phyloP scores from a whole-genome alignment of 2,888 invertebrate species.

The Agonum fuliginosum region DNA sequence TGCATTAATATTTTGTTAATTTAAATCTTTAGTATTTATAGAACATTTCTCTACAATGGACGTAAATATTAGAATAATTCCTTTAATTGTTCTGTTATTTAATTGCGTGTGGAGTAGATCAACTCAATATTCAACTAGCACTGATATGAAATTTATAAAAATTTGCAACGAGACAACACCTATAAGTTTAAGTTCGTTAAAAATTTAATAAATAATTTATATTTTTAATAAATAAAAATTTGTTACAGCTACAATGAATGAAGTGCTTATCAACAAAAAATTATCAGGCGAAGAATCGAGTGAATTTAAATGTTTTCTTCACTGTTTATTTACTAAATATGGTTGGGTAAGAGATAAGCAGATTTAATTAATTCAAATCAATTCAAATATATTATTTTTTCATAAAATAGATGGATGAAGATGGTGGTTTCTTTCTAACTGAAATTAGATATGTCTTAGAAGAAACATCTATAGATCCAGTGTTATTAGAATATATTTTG shows the following conservation, averaged over 20 bases:
- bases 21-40: conserved; percentile 9
- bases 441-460: conserved; percentile 68
- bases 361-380: too few relatives aligned
- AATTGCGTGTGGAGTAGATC: conserved; percentile 13
- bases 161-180: conserved; percentile 70
- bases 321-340: conserved; percentile 70
- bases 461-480: conserved; percentile 66
- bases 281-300: conserved; percentile 65
- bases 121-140: conserved; percentile 57
- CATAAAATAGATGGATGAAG: conserved; percentile 68
- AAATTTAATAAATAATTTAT: neutral
- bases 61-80: neutral
- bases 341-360: conserved; percentile 66
- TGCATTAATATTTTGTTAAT: neutral
- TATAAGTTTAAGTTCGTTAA: conserved; percentile 68
- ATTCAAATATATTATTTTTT: conserved; percentile 8
- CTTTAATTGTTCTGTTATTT: neutral
- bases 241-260: conserved; percentile 69
- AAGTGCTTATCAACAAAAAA: conserved; percentile 69
- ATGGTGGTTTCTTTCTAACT: conserved; percentile 70
- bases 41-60: conserved; percentile 10
- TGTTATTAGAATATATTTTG: conserved; percentile 67
- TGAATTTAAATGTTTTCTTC: conserved; percentile 70
- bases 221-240: conserved; percentile 17
- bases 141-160: conserved; percentile 68